These are phyloP conservation scores for Trichoplusia ni DNA, from an alignment of 1,140 invertebrate species.

Conservation along the genomic window DNA sequence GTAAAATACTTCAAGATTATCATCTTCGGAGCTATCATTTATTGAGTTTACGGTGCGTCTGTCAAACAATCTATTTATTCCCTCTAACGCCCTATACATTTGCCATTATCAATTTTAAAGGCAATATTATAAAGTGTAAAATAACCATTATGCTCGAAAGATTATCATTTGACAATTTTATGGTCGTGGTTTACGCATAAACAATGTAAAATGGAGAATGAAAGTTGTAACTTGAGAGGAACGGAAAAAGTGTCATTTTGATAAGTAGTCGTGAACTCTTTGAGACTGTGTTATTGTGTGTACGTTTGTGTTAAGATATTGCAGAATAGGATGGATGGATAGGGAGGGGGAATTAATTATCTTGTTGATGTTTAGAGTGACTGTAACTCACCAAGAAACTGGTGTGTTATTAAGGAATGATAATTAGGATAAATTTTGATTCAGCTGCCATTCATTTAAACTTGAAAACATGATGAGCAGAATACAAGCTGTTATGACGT, in stretches of 20 bases:
- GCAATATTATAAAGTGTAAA: constrained; percentile 32
- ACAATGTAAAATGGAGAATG: constrained; percentile 6
- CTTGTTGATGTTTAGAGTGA: too few species aligned
- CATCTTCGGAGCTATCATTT: constrained; percentile 15
- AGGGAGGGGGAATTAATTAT: too few species aligned
- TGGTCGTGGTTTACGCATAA: background rate
- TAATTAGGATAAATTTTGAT: too few species aligned
- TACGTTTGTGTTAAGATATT: background rate
- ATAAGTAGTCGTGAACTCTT: background rate
- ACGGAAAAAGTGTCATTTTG: background rate
- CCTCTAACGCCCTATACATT: constrained; percentile 14
- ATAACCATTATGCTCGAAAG: constrained; percentile 23
- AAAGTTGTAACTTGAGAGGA: constrained; percentile 3
- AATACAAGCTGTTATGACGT: too few species aligned
- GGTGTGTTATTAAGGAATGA: too few species aligned
- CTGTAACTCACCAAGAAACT: too few species aligned
- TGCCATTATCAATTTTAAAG: constrained; percentile 26
- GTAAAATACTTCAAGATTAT: constrained; percentile 25
- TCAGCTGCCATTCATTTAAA: too few species aligned
- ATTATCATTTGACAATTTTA: constrained; percentile 36
- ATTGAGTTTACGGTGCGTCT: constrained; percentile 7
- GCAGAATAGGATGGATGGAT: background rate
- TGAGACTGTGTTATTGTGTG: background rate
- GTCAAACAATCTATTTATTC: constrained; percentile 27
- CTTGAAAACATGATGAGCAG: too few species aligned